Evolutionary conservation across 2,797 vertebrate species (phyloP), one percentile per base, ranked within the genome.

Genomic region (Anguilla marmorata): DNA sequence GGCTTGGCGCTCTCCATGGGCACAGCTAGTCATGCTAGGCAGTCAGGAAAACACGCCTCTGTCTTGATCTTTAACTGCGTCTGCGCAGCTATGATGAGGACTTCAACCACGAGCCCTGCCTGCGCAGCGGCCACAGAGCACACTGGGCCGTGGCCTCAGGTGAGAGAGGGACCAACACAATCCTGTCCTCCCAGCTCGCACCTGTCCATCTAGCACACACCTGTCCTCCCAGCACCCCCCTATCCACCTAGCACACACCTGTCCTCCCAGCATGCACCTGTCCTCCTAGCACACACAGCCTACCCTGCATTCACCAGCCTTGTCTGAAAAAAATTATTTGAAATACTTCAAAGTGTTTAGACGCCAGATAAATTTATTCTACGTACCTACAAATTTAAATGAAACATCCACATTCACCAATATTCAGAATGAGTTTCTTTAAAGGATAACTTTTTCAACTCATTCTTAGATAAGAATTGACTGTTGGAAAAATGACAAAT

Each of bases 111-210:
- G 97, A 97, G 90, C 98, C 98, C 0, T 98, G 98, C 89, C 93
- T 92, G 90, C 95, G 95, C 72, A 90, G 87, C 0, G 98, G 98
- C 37, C 95, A 97, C 92, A 96, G 94, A 89, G 97, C 98, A 0
- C 97, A 99, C 92, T 98, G 98, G 98, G 98, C 97, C 0, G 97
- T 97, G 0, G 93, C 95, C 0, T 96, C 97, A 93, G 98, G 98
- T 98, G 87, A 87, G 93, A 2, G 2, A 2, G 2, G 0, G 50
- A 48, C 21, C 19, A 21, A 14, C 3, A n/a, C 69, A 41, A 30
- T 33, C 69, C 69, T 74, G 30, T 12, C 69, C 69, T 14, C 69
- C 9, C 27, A 33, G 30, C 30, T 33, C 14, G 24, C 60, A 63
- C 60, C 76, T 80, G 76, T 45, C 5, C 41, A 2, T 4, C 3